Percentiles rank a stretch among this genome's conserved stretches.
Evolutionary conservation across 1,140 invertebrate genomes (phyloP).

Genomic region (Stegodyphus dumicola): DNA sequence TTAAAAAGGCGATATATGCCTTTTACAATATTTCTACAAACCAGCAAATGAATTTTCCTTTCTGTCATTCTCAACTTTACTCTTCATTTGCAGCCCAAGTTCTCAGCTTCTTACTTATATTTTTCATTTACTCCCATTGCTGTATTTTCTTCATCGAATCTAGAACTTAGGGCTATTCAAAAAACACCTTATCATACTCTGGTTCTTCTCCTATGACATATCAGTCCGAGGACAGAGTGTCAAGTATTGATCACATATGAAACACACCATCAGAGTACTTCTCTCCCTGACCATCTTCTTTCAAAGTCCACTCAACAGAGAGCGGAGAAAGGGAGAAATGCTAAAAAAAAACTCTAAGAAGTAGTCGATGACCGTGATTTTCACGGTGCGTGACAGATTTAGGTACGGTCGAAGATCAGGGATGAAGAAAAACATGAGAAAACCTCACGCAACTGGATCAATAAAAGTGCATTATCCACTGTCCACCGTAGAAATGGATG

Average conservation of each 20-base stretch:
- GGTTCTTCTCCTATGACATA: too few relatives aligned
- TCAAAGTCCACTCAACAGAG: too few relatives aligned
- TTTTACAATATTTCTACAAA: too few relatives aligned
- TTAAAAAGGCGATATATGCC: too few relatives aligned
- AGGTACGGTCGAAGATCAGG: not conserved
- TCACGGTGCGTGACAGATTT: not conserved
- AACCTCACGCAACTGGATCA: not conserved
- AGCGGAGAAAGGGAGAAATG: too few relatives aligned
- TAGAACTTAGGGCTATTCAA: not conserved
- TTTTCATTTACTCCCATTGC: too few relatives aligned
- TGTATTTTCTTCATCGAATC: too few relatives aligned
- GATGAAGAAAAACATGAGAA: not conserved
- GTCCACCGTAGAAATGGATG: slow-evolving; percentile 12
- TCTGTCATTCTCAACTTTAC: too few relatives aligned
- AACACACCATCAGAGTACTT: not conserved
- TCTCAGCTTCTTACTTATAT: too few relatives aligned
- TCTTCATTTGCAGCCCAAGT: too few relatives aligned
- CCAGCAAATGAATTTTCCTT: too few relatives aligned
- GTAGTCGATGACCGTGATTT: not conserved
- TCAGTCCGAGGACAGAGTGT: too few relatives aligned
- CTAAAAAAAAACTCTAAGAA: slow-evolving; percentile 3
- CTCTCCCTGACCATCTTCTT: not conserved
- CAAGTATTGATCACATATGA: not conserved
- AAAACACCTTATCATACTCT: not conserved
- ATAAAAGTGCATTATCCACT: not conserved